Evolutionary conservation across 2,888 invertebrate genomes (phyloP).

Genomic region (Ornithoptera alexandrae): DNA sequence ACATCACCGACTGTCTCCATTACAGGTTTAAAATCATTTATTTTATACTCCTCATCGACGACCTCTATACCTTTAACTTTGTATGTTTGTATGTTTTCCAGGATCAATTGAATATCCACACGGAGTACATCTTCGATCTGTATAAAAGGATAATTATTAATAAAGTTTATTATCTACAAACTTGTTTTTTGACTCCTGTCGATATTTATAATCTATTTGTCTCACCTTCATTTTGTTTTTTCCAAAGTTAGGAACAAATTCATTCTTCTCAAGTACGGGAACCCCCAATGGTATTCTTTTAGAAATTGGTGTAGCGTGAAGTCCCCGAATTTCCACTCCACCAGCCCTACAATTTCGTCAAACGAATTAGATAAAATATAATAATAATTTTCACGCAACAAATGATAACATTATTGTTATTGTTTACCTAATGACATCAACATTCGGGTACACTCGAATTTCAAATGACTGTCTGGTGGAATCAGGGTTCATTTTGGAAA

Average conservation of each 20-base stretch:
- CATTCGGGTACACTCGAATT: conserved; percentile 69
- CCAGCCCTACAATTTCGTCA: conserved; percentile 76
- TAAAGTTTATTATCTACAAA: background rate
- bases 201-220: background rate
- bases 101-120: conserved; percentile 83
- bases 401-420: background rate
- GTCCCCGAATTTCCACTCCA: conserved; percentile 87
- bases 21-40: conserved; percentile 68
- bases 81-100: conserved; percentile 84
- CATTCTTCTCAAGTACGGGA: conserved; percentile 88
- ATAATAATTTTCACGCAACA: background rate
- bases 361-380: background rate
- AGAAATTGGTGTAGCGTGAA: conserved; percentile 88
- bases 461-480: conserved; percentile 68
- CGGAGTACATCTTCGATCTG: conserved; percentile 79
- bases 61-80: conserved; percentile 82
- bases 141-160: background rate
- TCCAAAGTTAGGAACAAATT: conserved; percentile 83
- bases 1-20: conserved; percentile 79
- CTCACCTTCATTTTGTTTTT: conserved; percentile 64
- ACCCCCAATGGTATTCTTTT: conserved; percentile 83
- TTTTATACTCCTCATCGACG: conserved; percentile 73
- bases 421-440: conserved; percentile 70
- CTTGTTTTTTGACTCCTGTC: background rate
- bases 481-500: conserved; percentile 71